phyloP scores from a whole-genome alignment of 1,140 invertebrate species.

The Colletes latitarsis region DNA sequence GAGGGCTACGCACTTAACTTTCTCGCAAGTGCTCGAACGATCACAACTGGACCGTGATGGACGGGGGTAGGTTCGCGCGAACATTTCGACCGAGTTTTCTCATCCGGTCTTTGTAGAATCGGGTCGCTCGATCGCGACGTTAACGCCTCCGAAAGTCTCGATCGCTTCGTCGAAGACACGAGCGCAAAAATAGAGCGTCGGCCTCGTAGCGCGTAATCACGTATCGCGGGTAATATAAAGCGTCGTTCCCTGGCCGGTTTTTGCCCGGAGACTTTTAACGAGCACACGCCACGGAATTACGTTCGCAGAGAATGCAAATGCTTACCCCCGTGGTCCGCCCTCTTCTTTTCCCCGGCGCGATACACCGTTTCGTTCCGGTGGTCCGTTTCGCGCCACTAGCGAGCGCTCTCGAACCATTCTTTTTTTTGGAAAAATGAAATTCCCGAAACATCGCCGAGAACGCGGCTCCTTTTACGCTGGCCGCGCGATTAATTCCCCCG shows the following conservation, averaged over 20 bases:
- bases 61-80: no score
- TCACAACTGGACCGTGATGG: no score
- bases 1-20: no score
- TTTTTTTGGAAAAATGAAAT: constrained; percentile 37
- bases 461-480: no score
- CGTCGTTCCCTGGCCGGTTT: constrained; percentile 1
- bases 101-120: no score
- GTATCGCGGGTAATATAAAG: not conserved
- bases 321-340: constrained; percentile 21
- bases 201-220: not conserved
- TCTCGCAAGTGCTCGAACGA: no score
- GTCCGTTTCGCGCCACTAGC: not conserved
- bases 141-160: no score
- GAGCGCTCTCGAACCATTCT: constrained; percentile 19
- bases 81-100: no score
- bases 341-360: not conserved
- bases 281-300: constrained; percentile 52
- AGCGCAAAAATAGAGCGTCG: no score
- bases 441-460: not conserved
- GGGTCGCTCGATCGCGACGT: no score
- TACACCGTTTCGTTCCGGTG: not conserved
- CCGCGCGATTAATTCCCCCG: no score
- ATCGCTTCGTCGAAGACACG: no score
- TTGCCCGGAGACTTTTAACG: constrained; percentile 39
- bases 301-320: constrained; percentile 57